Conservation (phyloP, 1,140 invertebrate species). For the Hirudo medicinalis region DNA sequence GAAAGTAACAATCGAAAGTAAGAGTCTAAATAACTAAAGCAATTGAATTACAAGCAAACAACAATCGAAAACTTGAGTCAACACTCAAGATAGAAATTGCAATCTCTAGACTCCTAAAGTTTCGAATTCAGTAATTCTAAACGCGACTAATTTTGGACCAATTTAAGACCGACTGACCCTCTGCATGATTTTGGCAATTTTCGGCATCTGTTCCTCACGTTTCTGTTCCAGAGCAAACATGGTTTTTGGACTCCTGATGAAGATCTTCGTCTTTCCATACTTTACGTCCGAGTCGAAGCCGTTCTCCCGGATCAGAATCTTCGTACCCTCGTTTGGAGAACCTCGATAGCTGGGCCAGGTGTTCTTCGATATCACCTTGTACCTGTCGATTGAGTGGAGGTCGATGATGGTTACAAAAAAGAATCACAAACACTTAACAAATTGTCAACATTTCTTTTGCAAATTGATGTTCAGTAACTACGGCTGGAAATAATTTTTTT, state of each 20-base stretch:
- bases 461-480: not conserved
- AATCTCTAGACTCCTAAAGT: no score
- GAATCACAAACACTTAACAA: not conserved
- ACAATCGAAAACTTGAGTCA: no score
- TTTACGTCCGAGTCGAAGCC: slow-evolving; percentile 69
- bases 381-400: slow-evolving; percentile 47
- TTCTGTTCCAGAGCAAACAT: slow-evolving; percentile 72
- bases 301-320: slow-evolving; percentile 65
- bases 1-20: no score
- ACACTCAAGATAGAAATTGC: no score
- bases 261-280: slow-evolving; percentile 86
- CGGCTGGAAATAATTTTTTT: not conserved
- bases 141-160: not conserved
- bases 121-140: not conserved
- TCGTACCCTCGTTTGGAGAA: slow-evolving; percentile 63
- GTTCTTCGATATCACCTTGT: slow-evolving; percentile 85
- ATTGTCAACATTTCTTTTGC: not conserved
- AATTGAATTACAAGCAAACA: no score
- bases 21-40: no score
- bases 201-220: slow-evolving; percentile 58
- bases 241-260: slow-evolving; percentile 76
- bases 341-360: slow-evolving; percentile 87
- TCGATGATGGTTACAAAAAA: not conserved
- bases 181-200: slow-evolving; percentile 78
- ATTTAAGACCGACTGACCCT: slow-evolving; percentile 47